phyloP scores from a whole-genome alignment of 2,888 invertebrate genomes.

The Rhamphomyia laevipes region DNA sequence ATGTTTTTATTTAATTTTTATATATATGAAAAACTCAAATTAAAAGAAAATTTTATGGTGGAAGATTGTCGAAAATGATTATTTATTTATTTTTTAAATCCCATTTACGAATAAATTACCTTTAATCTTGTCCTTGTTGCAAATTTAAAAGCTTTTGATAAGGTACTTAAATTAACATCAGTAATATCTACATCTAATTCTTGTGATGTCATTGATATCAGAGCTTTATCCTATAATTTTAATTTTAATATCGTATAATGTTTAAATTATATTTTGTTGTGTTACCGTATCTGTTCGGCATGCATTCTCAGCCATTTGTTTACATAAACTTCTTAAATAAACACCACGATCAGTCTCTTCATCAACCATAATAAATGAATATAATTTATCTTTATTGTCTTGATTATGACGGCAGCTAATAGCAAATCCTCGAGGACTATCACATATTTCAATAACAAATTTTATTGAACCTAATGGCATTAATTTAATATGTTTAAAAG shows the following conservation, averaged over 20 bases:
- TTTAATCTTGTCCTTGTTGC: slow-evolving; percentile 73
- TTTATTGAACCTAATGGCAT: slow-evolving; percentile 82
- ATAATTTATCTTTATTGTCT: slow-evolving; percentile 75
- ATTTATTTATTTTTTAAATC: too few species aligned
- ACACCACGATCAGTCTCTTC: slow-evolving; percentile 70
- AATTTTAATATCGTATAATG: not conserved
- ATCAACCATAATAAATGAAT: slow-evolving; percentile 75
- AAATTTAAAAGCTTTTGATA: slow-evolving; percentile 85
- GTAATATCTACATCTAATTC: slow-evolving; percentile 81
- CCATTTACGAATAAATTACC: slow-evolving; percentile 38
- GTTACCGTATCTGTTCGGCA: slow-evolving; percentile 87
- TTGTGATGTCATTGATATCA: slow-evolving; percentile 39
- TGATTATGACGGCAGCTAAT: slow-evolving; percentile 77
- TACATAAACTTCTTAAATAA: slow-evolving; percentile 72
- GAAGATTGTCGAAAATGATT: too few species aligned
- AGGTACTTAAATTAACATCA: slow-evolving; percentile 73
- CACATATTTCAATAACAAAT: slow-evolving; percentile 80
- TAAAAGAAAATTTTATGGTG: too few species aligned
- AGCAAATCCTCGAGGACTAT: slow-evolving; percentile 84
- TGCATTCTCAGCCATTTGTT: slow-evolving; percentile 84
- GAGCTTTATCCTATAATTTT: slow-evolving; percentile 29
- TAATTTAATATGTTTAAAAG: slow-evolving; percentile 83
- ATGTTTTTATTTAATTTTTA: too few species aligned
- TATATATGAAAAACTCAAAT: too few species aligned
- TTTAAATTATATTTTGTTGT: slow-evolving; percentile 3